Percentiles rank a stretch among this genome's conserved stretches.
Evolutionary conservation across 2,797 vertebrate species (phyloP).

Genomic region (Mormyrus hasselquistii): DNA sequence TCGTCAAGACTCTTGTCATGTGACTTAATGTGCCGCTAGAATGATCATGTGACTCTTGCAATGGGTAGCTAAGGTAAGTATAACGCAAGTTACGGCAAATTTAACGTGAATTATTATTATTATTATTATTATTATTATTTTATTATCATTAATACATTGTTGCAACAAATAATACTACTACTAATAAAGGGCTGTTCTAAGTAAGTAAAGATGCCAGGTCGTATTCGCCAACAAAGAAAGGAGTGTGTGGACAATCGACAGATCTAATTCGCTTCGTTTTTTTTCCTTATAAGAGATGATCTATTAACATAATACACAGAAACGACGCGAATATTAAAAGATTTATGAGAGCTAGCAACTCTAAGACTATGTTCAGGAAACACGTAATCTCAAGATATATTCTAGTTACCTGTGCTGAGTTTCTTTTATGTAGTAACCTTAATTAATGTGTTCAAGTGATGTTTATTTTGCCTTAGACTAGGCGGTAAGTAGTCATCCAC

Average conservation of each 20-base stretch:
- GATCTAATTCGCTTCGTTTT: not conserved
- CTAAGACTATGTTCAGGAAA: not conserved
- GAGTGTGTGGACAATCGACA: not conserved
- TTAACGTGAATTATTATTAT: not conserved
- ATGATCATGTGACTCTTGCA: not conserved
- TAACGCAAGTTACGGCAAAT: not conserved
- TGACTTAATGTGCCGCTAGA: not conserved
- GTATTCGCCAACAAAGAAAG: not conserved
- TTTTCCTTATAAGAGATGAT: not conserved
- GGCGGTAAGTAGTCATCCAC: not conserved
- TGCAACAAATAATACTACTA: not conserved
- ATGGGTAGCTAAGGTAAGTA: not conserved
- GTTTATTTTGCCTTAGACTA: not conserved
- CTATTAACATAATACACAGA: not conserved
- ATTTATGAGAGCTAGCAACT: not conserved
- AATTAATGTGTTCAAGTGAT: not conserved
- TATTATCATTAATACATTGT: not conserved
- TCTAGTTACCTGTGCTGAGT: not conserved
- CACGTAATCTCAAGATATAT: not conserved
- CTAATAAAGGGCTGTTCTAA: not conserved
- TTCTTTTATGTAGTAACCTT: not conserved
- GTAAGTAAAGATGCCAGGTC: not conserved
- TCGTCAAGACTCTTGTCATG: constrained; percentile 20
- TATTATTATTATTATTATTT: not conserved
- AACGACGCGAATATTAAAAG: not conserved